Evolutionary conservation across 2,113 vertebrate species (phyloP), one percentile per base, ranked within the genome.

Genomic region (Saimiri boliviensis): DNA sequence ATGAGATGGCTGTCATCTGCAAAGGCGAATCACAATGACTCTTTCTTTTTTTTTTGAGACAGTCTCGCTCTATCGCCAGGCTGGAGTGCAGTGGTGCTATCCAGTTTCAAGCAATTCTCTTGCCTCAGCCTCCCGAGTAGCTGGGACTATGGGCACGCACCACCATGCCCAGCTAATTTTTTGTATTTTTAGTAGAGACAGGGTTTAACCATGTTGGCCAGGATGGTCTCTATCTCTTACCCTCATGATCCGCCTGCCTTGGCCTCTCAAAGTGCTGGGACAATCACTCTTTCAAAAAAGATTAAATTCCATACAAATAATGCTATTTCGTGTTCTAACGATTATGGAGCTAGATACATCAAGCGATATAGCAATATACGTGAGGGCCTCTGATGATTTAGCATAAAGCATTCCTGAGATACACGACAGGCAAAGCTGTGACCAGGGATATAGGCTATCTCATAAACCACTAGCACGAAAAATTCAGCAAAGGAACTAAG

Each of bases 371-470:
- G 70, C 9, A n/a, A 27, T 5, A 45, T 9, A 21, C 9, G 32
- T 16, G 32, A 25, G 68, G 14, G 32, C 60, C 13, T 30, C 12
- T 47, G 49, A 80, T 7, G 60, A 23, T 0, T 27, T 11, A 60
- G 68, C n/a, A 27, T 5, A 5, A 23, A 52, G 9, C n/a, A 68
- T 68, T 12, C 32, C 42, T 30, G 49, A 2, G 19, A 42, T 52
- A 40, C 42, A 25, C 0, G 8, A 74, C 5, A 25, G 27, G 19
- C 81, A 45, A 3, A 14, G 14, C 1, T 21, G 32, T 8, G 12
- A 2, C 25, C 40, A 35, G 49, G 49, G 86, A 21, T 47, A 56
- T 16, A 8, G 68, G 27, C 47, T 45, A 10, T n/a, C 20, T 56
- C 74, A 42, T 2, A 63, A 58, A 52, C 23, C 27, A 13, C 30